Base-by-base conservation (phyloP, 2,113 vertebrate species). In the Ammodytes dubius region DNA sequence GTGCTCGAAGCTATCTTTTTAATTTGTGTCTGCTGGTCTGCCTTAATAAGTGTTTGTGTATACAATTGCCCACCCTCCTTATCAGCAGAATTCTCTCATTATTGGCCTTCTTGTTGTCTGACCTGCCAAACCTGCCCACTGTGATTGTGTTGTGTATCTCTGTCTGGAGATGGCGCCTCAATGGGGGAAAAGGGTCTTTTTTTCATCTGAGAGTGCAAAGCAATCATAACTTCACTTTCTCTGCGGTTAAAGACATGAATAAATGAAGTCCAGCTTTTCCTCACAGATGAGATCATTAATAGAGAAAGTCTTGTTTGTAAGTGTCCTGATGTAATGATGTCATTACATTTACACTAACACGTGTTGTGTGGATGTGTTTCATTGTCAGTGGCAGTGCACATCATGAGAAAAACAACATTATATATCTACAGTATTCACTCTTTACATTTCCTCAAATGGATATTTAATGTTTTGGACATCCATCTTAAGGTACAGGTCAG, bases 221-320 rank as follows among this genome's bases (percentile, higher is more conserved):
- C 78, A 74, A 87, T 84, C 74, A 66, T 35, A 73, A 53, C 50
- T 67, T 73, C 50, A 54, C 37, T 84, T 65, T 78, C 35, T 59
- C 60, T n/a, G 11, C 61, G 47, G 35, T 58, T 74, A 12, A 27
- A 79, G 42, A 17, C n/a, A n/a, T n/a, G n/a, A n/a, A n/a, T n/a
- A n/a, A n/a, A n/a, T n/a, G n/a, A n/a, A n/a, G n/a, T n/a, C n/a
- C n/a, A n/a, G n/a, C n/a, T n/a, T n/a, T n/a, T n/a, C n/a, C n/a
- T n/a, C n/a, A n/a, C n/a, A n/a, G n/a, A n/a, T n/a, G n/a, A n/a
- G n/a, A n/a, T n/a, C n/a, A n/a, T n/a, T n/a, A n/a, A n/a, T n/a
- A n/a, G n/a, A n/a, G n/a, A n/a, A n/a, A n/a, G n/a, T n/a, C n/a
- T n/a, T n/a, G n/a, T n/a, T n/a, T n/a, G n/a, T n/a, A n/a, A n/a